Evolutionary conservation across 1,140 invertebrate genomes (phyloP), one percentile per base, ranked within the genome.

Genomic region (Zaprionus capensis): DNA sequence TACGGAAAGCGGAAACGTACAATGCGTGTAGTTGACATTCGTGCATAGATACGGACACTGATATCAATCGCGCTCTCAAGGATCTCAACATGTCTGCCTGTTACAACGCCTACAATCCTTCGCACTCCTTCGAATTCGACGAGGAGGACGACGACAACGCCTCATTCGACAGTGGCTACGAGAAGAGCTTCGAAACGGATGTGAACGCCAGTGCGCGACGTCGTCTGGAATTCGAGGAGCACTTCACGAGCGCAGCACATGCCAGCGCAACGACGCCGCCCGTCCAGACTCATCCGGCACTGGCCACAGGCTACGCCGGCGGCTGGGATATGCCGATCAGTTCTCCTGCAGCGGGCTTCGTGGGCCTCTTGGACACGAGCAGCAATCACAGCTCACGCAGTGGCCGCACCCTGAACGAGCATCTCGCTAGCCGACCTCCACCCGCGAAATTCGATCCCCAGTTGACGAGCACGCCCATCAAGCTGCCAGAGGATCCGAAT

Each of bases 151-250:
- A 95, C 76, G 90, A 91, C 38, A 94, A 95, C 46, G 95, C 95
- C 75, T 96, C 95, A 44, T 95, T 94, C 51, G 95, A 96, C 80
- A 96, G 95, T 0, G 95, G 95, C 44, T 94, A 96, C 76, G 95
- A 96, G 65, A 94, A 94, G 65, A 95, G 94, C 71, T 95, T 94
- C 69, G 94, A 94, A 69, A 91, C 90, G 51, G 90, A 88, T 49
- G 74, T 59, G 17, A 76, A 81, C 56, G 36, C 76, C 12, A 92
- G 80, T 24, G 74, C 91, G 17, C 76, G 92, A 5, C 72, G 85
- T 15, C 86, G 85, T 5, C 26, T 90, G 55, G 85, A 92, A 49
- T 84, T 92, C n/a, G 61, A 76, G 2, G 81, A 84, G 34, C 62
- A 58, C 31, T 91, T 80, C 63, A 69, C 71, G 26, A 58, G 61